Conservation (phyloP, 1,140 invertebrate species). For the Cydia pomonella region DNA sequence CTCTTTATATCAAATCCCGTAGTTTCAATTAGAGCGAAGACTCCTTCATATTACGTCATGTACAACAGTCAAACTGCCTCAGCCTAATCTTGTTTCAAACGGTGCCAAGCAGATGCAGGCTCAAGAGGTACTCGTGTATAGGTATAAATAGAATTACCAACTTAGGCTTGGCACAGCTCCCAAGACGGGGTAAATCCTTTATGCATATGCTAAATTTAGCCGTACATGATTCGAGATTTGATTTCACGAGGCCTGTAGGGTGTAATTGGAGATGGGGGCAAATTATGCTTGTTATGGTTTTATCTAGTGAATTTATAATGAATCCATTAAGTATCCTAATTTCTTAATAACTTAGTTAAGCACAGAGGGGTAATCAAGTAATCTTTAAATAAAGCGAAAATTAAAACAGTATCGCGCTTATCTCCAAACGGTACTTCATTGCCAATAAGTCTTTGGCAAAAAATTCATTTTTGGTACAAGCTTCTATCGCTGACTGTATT, state of each 20-base stretch:
- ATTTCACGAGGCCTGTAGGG: neutral
- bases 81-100: constrained; percentile 5
- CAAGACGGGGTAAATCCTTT: constrained; percentile 8
- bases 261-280: neutral
- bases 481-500: no score
- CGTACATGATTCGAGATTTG: neutral
- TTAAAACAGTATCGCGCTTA: no score
- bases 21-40: neutral
- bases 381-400: no score
- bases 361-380: no score
- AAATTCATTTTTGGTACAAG: no score
- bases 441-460: no score
- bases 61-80: neutral
- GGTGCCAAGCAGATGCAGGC: constrained; percentile 11
- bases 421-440: no score
- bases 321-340: no score
- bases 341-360: no score
- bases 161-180: neutral
- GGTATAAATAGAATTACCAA: constrained; percentile 14
- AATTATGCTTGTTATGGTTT: neutral
- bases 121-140: neutral
- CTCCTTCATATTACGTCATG: neutral
- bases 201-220: neutral
- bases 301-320: no score
- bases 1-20: neutral